Percentiles rank a stretch among this genome's conserved stretches.
These are phyloP conservation scores for human DNA, from an alignment of 2,113 vertebrate species.

Conservation along the genomic window DNA sequence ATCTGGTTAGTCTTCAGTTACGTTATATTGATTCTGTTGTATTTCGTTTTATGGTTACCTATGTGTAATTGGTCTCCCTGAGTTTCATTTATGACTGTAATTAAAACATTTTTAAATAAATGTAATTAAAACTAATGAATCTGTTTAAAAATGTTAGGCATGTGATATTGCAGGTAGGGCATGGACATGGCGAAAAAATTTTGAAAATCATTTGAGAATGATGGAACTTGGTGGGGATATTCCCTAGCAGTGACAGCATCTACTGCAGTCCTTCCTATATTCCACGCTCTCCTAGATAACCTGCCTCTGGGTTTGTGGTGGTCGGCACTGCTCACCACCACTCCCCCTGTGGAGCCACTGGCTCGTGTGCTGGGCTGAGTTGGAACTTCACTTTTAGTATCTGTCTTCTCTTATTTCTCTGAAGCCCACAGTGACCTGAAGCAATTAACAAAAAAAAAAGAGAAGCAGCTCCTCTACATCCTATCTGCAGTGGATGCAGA, in stretches of 20 bases:
- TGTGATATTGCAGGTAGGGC: background rate
- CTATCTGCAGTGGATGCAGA: background rate
- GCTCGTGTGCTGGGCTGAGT: too few relatives aligned
- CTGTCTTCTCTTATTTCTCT: background rate
- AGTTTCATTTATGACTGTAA: background rate
- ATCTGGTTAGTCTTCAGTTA: background rate
- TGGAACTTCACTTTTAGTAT: background rate
- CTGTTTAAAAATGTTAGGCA: background rate
- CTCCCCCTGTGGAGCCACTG: background rate
- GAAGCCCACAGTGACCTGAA: background rate
- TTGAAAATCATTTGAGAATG: background rate
- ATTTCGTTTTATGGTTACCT: background rate
- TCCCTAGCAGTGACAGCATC: background rate
- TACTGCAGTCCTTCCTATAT: background rate
- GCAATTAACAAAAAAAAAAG: background rate
- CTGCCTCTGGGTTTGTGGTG: accelerated
- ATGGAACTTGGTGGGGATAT: too few relatives aligned
- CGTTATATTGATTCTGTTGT: accelerated
- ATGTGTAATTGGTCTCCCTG: background rate
- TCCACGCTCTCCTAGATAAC: background rate
- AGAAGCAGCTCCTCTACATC: background rate
- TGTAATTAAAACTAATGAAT: background rate
- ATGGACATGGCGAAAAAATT: background rate
- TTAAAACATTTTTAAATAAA: background rate
- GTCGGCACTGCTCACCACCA: accelerated